These are phyloP conservation scores for Triplophysa yarkandensis DNA, from an alignment of 2,797 vertebrate species.

Conservation along the genomic window DNA sequence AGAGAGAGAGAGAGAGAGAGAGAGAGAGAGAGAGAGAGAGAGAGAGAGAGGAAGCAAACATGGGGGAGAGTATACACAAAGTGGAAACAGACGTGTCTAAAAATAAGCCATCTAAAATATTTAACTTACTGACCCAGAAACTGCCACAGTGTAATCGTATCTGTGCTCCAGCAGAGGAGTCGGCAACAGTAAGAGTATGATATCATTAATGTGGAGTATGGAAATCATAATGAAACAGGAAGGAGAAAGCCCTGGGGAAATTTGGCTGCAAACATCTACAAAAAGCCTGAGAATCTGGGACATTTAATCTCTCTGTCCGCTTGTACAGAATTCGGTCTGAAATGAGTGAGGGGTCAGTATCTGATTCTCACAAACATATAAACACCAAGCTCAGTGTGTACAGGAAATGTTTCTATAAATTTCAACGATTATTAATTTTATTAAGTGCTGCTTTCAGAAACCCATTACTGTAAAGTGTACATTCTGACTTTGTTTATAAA, in stretches of 20 bases:
- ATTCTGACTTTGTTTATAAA: no score
- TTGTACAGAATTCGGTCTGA: conserved; percentile 12
- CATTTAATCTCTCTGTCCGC: conserved; percentile 30
- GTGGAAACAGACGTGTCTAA: conserved; percentile 77
- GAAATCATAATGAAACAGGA: conserved; percentile 53
- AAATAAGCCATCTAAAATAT: conserved; percentile 84
- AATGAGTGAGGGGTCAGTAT: conserved; percentile 24
- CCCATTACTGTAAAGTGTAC: no score
- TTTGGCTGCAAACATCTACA: conserved; percentile 16
- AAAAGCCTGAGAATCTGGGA: conserved; percentile 32
- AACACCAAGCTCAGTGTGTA: conserved; percentile 17
- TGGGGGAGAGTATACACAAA: conserved; percentile 63
- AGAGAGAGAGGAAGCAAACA: conserved; percentile 50
- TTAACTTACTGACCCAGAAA: conserved; percentile 85
- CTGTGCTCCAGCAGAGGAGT: conserved; percentile 69
- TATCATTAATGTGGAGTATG: conserved; percentile 68
- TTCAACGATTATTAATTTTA: background rate
- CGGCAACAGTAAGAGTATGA: conserved; percentile 64
- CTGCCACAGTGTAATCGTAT: conserved; percentile 70
- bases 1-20: conserved; percentile 51
- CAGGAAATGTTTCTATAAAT: background rate
- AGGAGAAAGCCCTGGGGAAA: conserved; percentile 19
- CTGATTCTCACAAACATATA: conserved; percentile 15
- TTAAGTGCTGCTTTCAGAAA: background rate
- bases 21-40: conserved; percentile 44